These are phyloP conservation scores for Quiscalus mexicanus DNA, from an alignment of 2,113 vertebrate species.

Conservation along the genomic window DNA sequence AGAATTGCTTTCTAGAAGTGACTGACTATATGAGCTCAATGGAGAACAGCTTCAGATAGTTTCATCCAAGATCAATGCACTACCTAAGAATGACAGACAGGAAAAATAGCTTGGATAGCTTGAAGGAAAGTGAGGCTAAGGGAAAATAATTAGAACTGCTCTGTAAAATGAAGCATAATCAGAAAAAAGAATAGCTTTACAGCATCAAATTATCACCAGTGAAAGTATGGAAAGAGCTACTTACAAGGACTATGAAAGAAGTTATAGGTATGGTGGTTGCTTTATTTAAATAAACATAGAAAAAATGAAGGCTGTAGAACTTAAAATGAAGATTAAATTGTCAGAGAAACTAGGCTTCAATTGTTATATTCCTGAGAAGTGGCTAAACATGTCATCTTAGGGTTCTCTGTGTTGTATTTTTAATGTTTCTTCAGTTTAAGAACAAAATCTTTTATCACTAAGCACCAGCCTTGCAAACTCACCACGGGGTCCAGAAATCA, in stretches of 20 bases:
- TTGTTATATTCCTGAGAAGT: background rate
- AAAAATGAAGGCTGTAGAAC: background rate
- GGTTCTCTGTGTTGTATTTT: background rate
- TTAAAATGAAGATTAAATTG: background rate
- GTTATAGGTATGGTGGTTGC: background rate
- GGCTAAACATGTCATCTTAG: background rate
- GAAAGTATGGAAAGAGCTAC: background rate
- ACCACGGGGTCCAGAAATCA: background rate
- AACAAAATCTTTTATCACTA: background rate
- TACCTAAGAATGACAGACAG: background rate
- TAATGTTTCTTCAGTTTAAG: background rate
- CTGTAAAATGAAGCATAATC: background rate
- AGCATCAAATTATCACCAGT: background rate
- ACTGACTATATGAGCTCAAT: background rate
- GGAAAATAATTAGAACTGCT: background rate
- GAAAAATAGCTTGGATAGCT: background rate
- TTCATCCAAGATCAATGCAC: background rate
- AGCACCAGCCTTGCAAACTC: background rate
- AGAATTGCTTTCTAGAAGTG: constrained; percentile 5
- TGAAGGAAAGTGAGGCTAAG: background rate
- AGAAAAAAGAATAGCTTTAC: background rate
- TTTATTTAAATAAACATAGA: background rate
- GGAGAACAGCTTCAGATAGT: background rate
- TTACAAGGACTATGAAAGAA: background rate
- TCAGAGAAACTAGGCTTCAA: background rate